Evolutionary conservation across 2,113 vertebrate genomes (phyloP).

Genomic region (Acrocephalus arundinaceus): DNA sequence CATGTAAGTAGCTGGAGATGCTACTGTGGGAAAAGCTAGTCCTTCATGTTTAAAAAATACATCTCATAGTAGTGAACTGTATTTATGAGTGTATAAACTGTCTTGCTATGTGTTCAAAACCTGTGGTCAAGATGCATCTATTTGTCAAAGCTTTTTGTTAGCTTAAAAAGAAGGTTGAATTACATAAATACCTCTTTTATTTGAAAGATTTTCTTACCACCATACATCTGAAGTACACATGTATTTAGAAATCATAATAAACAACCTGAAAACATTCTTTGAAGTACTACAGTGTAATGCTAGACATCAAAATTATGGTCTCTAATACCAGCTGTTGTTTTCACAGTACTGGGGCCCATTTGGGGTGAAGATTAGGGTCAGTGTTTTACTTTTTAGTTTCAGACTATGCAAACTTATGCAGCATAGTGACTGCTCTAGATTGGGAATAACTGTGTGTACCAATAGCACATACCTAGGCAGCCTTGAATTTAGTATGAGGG

Average conservation of each 20-base stretch:
- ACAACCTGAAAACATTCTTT: not conserved
- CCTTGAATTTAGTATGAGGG: not conserved
- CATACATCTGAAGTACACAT: not conserved
- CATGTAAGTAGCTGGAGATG: not conserved
- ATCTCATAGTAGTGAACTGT: not conserved
- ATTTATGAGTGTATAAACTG: not conserved
- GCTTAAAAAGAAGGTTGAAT: not conserved
- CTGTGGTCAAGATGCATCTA: not conserved
- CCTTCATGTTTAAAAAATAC: slow-evolving; percentile 15
- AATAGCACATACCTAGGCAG: not conserved
- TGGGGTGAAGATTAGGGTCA: not conserved
- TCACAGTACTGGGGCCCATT: not conserved
- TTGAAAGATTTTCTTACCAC: not conserved
- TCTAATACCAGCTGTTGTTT: not conserved
- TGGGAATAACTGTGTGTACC: not conserved
- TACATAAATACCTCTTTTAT: not conserved
- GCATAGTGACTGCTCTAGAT: not conserved
- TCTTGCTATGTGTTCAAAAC: not conserved
- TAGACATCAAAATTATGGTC: not conserved
- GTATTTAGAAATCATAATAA: not conserved
- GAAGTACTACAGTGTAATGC: not conserved
- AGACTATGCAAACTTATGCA: not conserved
- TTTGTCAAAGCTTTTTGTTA: not conserved
- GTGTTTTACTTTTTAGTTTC: not conserved
- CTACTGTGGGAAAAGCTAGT: not conserved